A percentile compares a stretch with the other conserved stretches of the same genome.
phyloP scores from a whole-genome alignment of 92 coral and sea anemone genomes.

The Zoanthus sociatus region DNA sequence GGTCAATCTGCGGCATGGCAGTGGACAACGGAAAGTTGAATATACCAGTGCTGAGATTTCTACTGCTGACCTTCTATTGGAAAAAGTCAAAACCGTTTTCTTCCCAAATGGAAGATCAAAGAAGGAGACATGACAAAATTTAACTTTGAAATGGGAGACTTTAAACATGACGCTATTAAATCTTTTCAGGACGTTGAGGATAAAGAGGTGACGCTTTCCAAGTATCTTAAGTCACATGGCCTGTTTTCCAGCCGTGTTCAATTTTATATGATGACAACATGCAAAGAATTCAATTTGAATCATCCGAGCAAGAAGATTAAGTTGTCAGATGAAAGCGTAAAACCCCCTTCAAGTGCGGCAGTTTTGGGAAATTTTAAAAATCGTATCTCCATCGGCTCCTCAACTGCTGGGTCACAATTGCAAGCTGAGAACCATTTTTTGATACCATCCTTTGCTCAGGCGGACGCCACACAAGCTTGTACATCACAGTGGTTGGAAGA shows the following conservation, averaged over 20 bases:
- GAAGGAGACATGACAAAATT: slow-evolving; percentile 26
- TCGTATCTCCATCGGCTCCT: too few species aligned
- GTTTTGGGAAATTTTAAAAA: too few species aligned
- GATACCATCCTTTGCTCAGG: neutral
- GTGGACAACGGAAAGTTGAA: slow-evolving; percentile 47
- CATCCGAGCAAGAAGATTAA: neutral
- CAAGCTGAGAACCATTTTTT: too few species aligned
- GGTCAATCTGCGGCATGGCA: slow-evolving; percentile 53
- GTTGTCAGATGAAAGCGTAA: neutral
- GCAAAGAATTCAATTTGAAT: neutral
- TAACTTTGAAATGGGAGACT: slow-evolving; percentile 34
- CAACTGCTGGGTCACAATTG: too few species aligned
- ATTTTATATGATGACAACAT: slow-evolving; percentile 15
- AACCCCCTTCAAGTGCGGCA: too few species aligned
- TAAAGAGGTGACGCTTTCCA: slow-evolving; percentile 1
- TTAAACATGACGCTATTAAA: slow-evolving; percentile 30
- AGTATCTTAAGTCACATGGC: slow-evolving; percentile 27
- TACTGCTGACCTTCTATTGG: slow-evolving; percentile 47
- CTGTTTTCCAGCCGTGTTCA: slow-evolving; percentile 22
- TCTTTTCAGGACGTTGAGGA: slow-evolving; percentile 12
- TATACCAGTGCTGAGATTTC: slow-evolving; percentile 49
- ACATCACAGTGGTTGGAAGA: slow-evolving; percentile 18
- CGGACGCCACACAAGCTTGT: neutral
- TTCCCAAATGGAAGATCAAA: slow-evolving; percentile 32
- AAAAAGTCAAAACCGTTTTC: slow-evolving; percentile 41